Conservation (phyloP, 2,113 vertebrate species). For the Speoplatyrhinus poulsoni region DNA sequence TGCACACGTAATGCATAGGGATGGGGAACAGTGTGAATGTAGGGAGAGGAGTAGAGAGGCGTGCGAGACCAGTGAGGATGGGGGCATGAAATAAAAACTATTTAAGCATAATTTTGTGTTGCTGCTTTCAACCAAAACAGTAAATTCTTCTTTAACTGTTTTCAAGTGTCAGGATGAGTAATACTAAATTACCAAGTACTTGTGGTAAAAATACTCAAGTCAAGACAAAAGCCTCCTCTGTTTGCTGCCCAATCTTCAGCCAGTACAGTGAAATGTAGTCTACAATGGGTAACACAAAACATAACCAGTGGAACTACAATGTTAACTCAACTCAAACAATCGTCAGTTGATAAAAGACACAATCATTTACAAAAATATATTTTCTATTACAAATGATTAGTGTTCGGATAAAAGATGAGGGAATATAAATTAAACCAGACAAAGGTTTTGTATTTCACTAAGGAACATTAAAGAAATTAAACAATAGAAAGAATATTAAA, state of each 20-base stretch:
- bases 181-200: constrained; percentile 24
- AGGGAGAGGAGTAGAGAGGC: no score
- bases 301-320: constrained; percentile 21
- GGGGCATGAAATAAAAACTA: no score
- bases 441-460: constrained; percentile 16
- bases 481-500: background rate
- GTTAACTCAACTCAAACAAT: constrained; percentile 8
- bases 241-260: constrained; percentile 8
- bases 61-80: no score
- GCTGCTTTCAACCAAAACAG: no score
- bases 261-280: background rate
- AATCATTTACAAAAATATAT: constrained; percentile 80
- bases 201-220: constrained; percentile 21
- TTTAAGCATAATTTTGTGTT: no score
- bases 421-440: constrained; percentile 18
- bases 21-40: no score
- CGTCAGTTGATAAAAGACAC: constrained; percentile 44
- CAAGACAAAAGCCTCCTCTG: background rate
- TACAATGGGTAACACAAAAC: constrained; percentile 13
- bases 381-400: constrained; percentile 69
- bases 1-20: no score
- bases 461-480: background rate
- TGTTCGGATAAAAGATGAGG: constrained; percentile 44
- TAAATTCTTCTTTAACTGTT: no score
- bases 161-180: constrained; percentile 27